Conservation (phyloP, 1,140 invertebrate species). For the Pachypsylla venusta region DNA sequence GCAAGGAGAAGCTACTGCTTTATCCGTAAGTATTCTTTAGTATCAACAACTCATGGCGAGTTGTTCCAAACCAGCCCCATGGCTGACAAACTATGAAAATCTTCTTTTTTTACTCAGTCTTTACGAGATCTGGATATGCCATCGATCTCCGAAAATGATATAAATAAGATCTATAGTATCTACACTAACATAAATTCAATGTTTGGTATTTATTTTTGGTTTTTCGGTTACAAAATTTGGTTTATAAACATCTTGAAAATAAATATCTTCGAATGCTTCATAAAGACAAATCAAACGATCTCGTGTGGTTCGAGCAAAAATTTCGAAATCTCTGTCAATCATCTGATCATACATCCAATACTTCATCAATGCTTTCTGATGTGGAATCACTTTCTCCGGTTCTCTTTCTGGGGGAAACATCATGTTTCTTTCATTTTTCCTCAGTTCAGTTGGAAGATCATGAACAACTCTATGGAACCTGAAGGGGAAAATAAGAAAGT, state of each 20-base stretch:
- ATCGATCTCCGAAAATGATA: no score
- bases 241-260: constrained; percentile 1
- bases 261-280: constrained; percentile 1
- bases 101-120: no score
- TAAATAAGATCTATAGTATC: no score
- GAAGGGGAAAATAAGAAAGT: no score
- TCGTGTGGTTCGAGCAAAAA: neutral
- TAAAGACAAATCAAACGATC: neutral
- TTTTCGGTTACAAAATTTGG: constrained; percentile 3
- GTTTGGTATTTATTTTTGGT: no score
- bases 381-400: neutral
- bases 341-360: neutral
- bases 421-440: neutral
- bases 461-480: neutral
- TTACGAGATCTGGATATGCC: no score
- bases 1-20: no score
- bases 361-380: neutral
- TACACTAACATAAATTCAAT: no score
- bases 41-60: no score
- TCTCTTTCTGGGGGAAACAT: neutral
- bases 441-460: neutral
- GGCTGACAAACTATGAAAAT: no score
- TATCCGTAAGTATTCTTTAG: no score
- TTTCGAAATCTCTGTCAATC: neutral
- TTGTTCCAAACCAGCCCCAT: no score